These are phyloP conservation scores for Aphis gossypii DNA, from an alignment of 1,140 invertebrate genomes.

Conservation along the genomic window DNA sequence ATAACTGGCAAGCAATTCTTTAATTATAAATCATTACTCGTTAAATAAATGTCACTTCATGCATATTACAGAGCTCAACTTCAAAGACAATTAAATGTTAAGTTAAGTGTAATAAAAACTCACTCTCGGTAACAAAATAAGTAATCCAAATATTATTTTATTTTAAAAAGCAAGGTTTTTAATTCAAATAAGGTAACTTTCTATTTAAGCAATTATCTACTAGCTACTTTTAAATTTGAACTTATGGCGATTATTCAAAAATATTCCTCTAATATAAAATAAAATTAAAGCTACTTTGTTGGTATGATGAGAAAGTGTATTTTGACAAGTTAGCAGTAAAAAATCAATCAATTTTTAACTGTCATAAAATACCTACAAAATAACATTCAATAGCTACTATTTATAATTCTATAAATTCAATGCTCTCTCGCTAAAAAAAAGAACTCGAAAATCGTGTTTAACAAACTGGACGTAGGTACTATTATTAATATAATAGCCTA, in stretches of 20 bases:
- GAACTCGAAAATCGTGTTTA: background rate
- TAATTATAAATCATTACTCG: background rate
- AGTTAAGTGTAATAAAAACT: background rate
- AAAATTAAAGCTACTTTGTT: background rate
- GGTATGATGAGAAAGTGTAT: background rate
- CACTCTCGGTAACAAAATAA: background rate
- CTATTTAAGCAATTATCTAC: background rate
- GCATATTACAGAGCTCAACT: background rate
- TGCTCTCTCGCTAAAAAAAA: background rate
- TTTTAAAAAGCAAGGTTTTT: background rate
- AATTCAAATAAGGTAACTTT: background rate
- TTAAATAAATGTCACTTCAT: background rate
- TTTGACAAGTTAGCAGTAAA: background rate
- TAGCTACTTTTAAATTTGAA: background rate
- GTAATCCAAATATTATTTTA: background rate
- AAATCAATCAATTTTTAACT: slow-evolving; percentile 3
- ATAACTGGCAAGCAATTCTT: background rate
- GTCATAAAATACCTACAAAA: background rate
- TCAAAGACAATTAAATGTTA: background rate
- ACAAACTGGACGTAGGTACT: background rate
- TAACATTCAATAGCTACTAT: background rate
- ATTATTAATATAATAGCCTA: background rate
- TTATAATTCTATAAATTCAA: background rate
- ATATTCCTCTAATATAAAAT: background rate
- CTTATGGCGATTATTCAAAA: background rate